A percentile compares a stretch with the other conserved stretches of the same genome.
Conservation (phyloP, 2,113 vertebrate species). For the Nycticebus coucang region DNA sequence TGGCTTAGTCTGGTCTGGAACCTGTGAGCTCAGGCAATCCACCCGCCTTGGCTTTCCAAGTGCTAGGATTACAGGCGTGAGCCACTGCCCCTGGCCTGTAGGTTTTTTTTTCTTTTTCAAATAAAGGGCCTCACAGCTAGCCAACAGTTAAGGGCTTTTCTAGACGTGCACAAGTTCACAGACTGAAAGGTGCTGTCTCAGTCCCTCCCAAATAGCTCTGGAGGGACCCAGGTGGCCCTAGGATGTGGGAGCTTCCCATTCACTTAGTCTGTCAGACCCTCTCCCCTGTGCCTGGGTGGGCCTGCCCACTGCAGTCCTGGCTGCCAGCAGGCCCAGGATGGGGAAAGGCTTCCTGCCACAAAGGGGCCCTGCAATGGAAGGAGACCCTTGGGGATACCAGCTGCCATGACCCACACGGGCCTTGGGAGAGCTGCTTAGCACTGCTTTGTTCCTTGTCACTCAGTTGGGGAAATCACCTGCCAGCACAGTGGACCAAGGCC, state of each 20-base stretch:
- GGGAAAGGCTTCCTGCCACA: neutral
- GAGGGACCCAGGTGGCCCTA: accelerated
- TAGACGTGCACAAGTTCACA: neutral
- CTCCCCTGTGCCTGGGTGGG: accelerated
- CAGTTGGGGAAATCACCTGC: no score
- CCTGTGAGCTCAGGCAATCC: no score
- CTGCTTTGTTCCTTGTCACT: neutral
- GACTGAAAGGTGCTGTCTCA: neutral
- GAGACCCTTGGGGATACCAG: no score
- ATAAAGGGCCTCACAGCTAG: neutral
- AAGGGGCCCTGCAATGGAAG: neutral
- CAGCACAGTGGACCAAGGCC: neutral
- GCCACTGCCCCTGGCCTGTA: no score
- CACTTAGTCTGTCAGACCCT: neutral
- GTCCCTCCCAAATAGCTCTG: neutral
- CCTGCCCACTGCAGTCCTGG: neutral
- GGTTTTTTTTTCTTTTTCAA: no score
- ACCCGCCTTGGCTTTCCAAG: no score
- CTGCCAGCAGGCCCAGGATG: neutral
- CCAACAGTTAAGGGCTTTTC: constrained; percentile 54
- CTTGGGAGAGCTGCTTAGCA: neutral
- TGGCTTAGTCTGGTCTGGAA: no score
- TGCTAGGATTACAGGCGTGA: no score
- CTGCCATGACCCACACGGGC: neutral
- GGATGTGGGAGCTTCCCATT: neutral